Conservation (phyloP, 2,888 invertebrate species). For the Seira ritae region DNA sequence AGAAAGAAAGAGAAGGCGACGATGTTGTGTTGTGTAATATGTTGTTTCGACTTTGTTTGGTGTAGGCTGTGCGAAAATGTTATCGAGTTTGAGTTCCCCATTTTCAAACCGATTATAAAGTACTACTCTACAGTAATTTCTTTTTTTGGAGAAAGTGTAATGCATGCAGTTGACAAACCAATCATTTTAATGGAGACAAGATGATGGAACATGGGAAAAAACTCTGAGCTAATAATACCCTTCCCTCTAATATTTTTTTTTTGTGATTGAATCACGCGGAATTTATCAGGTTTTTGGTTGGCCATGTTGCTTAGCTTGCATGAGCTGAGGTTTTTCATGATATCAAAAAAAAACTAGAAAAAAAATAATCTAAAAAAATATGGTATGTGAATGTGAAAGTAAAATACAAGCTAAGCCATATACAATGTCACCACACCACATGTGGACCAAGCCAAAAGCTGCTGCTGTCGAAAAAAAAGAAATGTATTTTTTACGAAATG, state of each 20-base stretch:
- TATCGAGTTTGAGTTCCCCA: too few relatives aligned
- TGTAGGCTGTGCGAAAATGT: too few relatives aligned
- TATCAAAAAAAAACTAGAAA: too few relatives aligned
- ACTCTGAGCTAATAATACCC: not conserved
- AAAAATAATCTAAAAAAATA: too few relatives aligned
- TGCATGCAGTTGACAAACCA: not conserved
- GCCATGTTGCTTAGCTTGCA: not conserved
- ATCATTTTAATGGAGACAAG: slow-evolving; percentile 16
- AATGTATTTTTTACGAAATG: not conserved
- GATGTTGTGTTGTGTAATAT: too few relatives aligned
- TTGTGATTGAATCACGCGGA: not conserved
- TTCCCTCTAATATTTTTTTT: not conserved
- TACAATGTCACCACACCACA: not conserved
- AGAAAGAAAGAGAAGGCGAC: too few relatives aligned
- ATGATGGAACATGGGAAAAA: not conserved
- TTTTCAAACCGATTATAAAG: too few relatives aligned
- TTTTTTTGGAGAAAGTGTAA: too few relatives aligned
- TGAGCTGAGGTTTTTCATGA: too few relatives aligned
- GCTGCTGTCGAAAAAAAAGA: not conserved
- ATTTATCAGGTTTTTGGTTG: not conserved
- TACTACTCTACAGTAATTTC: too few relatives aligned
- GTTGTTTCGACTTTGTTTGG: too few relatives aligned
- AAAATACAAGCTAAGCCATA: not conserved
- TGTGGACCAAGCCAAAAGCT: not conserved
- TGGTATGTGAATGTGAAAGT: too few relatives aligned